A percentile compares a stretch with the other conserved stretches of the same genome.
phyloP scores from a whole-genome alignment of 2,797 vertebrate species.

The Halcyon chelicuti region DNA sequence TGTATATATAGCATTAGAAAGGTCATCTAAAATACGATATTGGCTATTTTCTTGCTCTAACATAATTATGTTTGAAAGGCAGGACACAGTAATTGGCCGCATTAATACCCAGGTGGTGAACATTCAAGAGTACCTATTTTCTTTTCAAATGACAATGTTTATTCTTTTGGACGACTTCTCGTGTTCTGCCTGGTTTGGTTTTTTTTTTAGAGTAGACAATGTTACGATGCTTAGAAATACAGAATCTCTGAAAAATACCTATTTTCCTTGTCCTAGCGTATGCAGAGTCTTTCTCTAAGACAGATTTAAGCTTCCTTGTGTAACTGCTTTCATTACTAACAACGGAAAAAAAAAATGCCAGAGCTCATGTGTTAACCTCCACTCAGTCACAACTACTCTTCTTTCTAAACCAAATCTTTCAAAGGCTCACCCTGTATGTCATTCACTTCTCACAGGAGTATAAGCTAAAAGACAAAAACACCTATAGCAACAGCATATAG shows the following conservation, averaged over 20 bases:
- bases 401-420: not conserved
- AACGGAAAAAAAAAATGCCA: not conserved
- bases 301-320: not conserved
- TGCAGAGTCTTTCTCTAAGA: not conserved
- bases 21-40: slow-evolving; percentile 59
- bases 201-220: not conserved
- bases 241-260: not conserved
- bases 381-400: not conserved
- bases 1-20: slow-evolving; percentile 54
- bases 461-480: not conserved
- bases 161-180: not conserved
- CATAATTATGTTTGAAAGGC: slow-evolving; percentile 31
- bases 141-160: slow-evolving; percentile 1
- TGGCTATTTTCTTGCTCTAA: slow-evolving; percentile 40
- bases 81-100: slow-evolving; percentile 35
- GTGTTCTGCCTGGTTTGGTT: not conserved
- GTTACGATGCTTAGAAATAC: not conserved
- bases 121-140: not conserved
- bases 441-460: not conserved
- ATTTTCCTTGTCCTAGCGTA: not conserved
- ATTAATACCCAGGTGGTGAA: slow-evolving; percentile 39
- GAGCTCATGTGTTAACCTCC: not conserved
- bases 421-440: not conserved
- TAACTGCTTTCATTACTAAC: not conserved
- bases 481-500: not conserved